Base-by-base conservation (phyloP, 2,797 vertebrate genomes). In the Acipenser oxyrinchus region DNA sequence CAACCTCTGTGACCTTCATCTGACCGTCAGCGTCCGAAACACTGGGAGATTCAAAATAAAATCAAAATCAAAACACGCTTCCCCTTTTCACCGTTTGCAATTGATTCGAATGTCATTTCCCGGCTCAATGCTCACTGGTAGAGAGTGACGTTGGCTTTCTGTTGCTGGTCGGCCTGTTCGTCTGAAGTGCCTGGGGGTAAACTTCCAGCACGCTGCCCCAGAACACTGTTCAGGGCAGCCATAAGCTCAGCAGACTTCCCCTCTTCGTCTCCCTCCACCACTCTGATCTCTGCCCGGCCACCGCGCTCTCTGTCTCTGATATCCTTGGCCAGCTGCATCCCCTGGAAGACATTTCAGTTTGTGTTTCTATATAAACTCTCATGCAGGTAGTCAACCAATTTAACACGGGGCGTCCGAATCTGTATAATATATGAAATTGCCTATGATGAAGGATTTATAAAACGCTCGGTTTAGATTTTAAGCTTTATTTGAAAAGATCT, bases 291-390 rank as follows among this genome's bases (percentile, higher is more conserved):
- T 1, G 85, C 86, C 12, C 93, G 88, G 4, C 94, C 94, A 48
- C 94, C 93, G 68, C 93, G 78, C 80, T 96, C 94, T 67, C 92
- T 84, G 79, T 95, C 93, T 7, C 93, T 87, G 71, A 96, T 94
- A 74, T 95, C 93, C 81, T 93, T 93, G 13, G 93, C 93, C 78
- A 96, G 69, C 74, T 92, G 51, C 93, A 94, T 93, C 10, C 87
- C 93, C 94, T 96, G 73, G 60, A 48, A 53, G 66, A 50, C 68
- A 71, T 37, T 37, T 37, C 23, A 52, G 23, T 37, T 37, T 37
- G 23, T 37, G 23, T 37, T 37, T 37, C 23, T 37, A 18, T 18
- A 18, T 18, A 18, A 18, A 18, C 15, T 18, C 15, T 37, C 3
- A 37, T 37, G 23, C 23, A 37, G 23, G 23, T 37, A 37, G 4